A percentile compares a stretch with the other conserved stretches of the same genome.
Evolutionary conservation across 2,888 invertebrate genomes (phyloP).

Genomic region (Drosophila mimica): DNA sequence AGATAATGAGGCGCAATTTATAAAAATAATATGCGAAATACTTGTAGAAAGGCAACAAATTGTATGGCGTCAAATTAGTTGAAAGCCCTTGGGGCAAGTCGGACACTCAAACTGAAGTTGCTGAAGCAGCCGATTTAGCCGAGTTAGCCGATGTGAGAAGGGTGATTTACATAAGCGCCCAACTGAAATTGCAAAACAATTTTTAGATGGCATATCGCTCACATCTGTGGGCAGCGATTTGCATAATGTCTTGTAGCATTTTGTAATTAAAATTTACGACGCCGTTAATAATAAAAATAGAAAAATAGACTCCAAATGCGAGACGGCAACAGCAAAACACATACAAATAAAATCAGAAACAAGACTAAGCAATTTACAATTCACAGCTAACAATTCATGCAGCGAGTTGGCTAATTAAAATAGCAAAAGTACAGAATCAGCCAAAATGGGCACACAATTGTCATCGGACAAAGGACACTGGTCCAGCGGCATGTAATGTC

Average conservation of each 20-base stretch:
- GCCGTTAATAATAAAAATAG: conserved; percentile 49
- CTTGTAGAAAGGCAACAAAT: conserved; percentile 42
- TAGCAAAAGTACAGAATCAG: conserved; percentile 35
- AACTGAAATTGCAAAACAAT: conserved; percentile 33
- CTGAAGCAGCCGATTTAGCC: background rate
- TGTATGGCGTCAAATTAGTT: conserved; percentile 33
- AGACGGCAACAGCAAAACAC: conserved; percentile 9
- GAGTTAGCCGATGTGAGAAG: conserved; percentile 14
- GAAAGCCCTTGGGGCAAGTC: conserved; percentile 42
- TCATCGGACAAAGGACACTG: conserved; percentile 73
- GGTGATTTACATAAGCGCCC: conserved; percentile 44
- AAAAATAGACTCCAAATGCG: conserved; percentile 23
- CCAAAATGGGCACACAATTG: conserved; percentile 67
- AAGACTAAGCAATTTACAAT: conserved; percentile 31
- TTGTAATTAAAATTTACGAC: conserved; percentile 76
- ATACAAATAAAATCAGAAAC: background rate
- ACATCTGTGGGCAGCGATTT: conserved; percentile 53
- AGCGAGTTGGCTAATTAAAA: conserved; percentile 67
- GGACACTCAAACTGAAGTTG: conserved; percentile 1
- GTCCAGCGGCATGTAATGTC: conserved; percentile 61
- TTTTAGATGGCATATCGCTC: conserved; percentile 19
- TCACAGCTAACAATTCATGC: conserved; percentile 58
- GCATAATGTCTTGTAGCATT: conserved; percentile 74
- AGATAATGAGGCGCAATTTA: conserved; percentile 55
- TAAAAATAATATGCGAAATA: conserved; percentile 57